Base-by-base conservation (phyloP, 2,113 vertebrate genomes). In the Colinus virginianus region DNA sequence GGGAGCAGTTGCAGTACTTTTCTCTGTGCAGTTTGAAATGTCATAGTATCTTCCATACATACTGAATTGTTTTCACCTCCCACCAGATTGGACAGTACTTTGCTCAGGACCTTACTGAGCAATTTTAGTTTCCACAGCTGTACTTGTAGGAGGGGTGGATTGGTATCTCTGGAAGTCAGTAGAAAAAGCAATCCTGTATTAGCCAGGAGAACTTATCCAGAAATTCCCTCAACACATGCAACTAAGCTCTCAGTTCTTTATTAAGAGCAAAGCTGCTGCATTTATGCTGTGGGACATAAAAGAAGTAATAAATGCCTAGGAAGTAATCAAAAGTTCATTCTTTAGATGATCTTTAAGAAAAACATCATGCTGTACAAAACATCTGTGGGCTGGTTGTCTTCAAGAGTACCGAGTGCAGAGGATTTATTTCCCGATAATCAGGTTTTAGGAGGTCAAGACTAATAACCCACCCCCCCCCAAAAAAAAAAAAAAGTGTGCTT, bases 301-400 rank as follows among this genome's bases (percentile, higher is more conserved):
- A 81, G 78, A 74, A 82, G 77, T 79, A 72, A 93, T 87, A 70
- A 94, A 72, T 94, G 84, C 38, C 48, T 85, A 85, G 94, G 96
- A 95, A 85, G 67, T 80, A 97, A 94, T 95, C 90, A 91, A 80
- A 83, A 95, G 62, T 76, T 93, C 43, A 22, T 85, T 78, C 34
- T 92, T 93, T 56, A 86, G 86, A 61, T 0, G 0, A 30, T 59
- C 49, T 70, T 77, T 67, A 45, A 88, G 76, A 72, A 71, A 66
- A 87, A 88, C 55, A 77, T 82, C 17, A 26, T 84, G 48, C 82
- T 49, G 30, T 88, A 16, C 43, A 61, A 71, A 71, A 78, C 64
- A 93, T 90, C 82, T 91, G 51, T 0, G 0, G 17, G 28, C 80
- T 83, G 90, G 85, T 81, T 94, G 66, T 88, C 75, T 94, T 45